Evolutionary conservation across 2,888 invertebrate genomes (phyloP).

Genomic region (Chironomus riparius): DNA sequence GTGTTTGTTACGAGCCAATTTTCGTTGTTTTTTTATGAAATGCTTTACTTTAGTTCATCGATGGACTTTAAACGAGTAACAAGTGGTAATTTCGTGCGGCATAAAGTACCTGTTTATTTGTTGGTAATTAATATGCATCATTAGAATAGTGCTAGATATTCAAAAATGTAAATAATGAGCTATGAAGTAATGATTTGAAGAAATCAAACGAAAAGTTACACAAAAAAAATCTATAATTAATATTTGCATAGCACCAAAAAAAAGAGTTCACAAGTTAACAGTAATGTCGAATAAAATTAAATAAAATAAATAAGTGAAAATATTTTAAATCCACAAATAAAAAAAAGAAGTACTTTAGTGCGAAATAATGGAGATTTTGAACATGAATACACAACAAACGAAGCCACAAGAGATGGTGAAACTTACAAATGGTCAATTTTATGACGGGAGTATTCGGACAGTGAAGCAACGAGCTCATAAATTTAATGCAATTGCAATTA

Average conservation of each 20-base stretch:
- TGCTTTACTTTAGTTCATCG: constrained; percentile 21
- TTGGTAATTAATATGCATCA: not conserved
- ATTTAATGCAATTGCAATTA: constrained; percentile 24
- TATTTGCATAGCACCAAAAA: too few species aligned
- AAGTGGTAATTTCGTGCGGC: constrained; percentile 1
- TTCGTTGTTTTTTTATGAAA: constrained; percentile 12
- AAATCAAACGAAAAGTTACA: too few species aligned
- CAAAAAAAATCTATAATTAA: too few species aligned
- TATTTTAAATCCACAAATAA: too few species aligned
- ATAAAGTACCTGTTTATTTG: too few species aligned
- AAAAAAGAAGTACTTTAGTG: not conserved
- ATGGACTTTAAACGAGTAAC: constrained; percentile 21
- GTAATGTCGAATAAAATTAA: not conserved
- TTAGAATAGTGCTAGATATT: not conserved
- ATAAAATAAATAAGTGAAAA: not conserved
- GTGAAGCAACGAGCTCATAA: constrained; percentile 20
- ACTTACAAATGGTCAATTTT: constrained; percentile 18
- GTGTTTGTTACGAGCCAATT: constrained; percentile 16
- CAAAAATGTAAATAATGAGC: too few species aligned
- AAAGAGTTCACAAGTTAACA: not conserved
- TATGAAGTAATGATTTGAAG: too few species aligned
- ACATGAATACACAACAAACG: constrained; percentile 16
- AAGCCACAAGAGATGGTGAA: constrained; percentile 23
- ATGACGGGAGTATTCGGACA: constrained; percentile 14
- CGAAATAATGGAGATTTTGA: constrained; percentile 21